Base-by-base conservation (phyloP, 2,797 vertebrate genomes). In the Pterois miles region DNA sequence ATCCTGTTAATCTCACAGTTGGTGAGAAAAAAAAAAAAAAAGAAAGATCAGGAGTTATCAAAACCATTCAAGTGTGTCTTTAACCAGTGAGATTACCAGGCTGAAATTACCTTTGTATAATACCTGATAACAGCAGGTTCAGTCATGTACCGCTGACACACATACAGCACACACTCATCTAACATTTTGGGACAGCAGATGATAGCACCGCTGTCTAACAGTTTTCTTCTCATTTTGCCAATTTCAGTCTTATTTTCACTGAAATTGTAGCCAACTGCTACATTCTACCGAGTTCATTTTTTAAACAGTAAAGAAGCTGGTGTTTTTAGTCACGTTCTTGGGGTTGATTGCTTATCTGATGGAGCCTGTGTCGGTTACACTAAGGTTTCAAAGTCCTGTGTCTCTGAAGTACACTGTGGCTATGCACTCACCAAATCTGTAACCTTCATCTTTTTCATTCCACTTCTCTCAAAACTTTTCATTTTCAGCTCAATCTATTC, bases 31-130 rank as follows among this genome's bases (percentile, higher is more conserved):
- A 56, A 43, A 69, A 48, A 59, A 11, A 68, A 56, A 43, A 69
- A 48, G 34, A 11, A 22, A 33, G 65, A 80, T 76, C 64, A 76
- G 60, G 71, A 78, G 82, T 88, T 83, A 88, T 90, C 78, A 77
- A 85, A 91, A 83, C 50, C 86, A 84, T 20, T 85, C 76, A 86
- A 86, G 82, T 82, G 78, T 88, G 78, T 84, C 90, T 87, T 89
- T 82, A 88, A 82, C 76, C 64, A 29, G 74, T 5, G 58, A 78
- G 76, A 88, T 88, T 78, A 84, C 76, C 38, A 75, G 40, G 54
- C 70, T 86, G 68, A 78, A 87, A 86, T 77, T 73, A 83, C 81
- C 71, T 81, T 84, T 85, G 71, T 80, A 70, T 84, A 82, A 85
- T 78, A 81, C 74, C 67, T 64, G 82, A 86, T 86, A 84, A 84